Percentiles rank a stretch among this genome's conserved stretches.
Evolutionary conservation across 2,888 invertebrate genomes (phyloP).

Genomic region (Gymnocheta viridis): DNA sequence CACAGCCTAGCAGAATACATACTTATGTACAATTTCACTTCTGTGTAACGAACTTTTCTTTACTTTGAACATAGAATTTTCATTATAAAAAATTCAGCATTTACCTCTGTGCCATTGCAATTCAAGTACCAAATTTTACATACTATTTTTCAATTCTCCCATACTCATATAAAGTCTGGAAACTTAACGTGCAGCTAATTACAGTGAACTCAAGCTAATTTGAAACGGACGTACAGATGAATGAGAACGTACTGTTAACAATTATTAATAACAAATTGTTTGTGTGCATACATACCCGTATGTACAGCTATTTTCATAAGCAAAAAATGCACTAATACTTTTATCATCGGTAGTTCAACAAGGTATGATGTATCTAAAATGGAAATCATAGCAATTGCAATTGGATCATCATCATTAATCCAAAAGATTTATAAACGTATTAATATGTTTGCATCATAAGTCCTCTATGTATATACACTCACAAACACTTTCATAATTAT

Average conservation of each 20-base stretch:
- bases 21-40: too few relatives aligned
- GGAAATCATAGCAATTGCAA: slow-evolving; percentile 14
- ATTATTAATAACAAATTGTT: slow-evolving; percentile 52
- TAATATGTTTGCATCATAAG: neutral
- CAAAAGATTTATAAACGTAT: slow-evolving; percentile 13
- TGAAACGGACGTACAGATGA: slow-evolving; percentile 61
- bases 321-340: neutral
- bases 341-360: neutral
- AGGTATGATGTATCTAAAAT: too few relatives aligned
- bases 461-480: neutral
- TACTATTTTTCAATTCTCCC: neutral
- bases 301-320: slow-evolving; percentile 28
- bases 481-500: slow-evolving; percentile 2
- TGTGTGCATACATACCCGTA: slow-evolving; percentile 32
- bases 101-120: too few relatives aligned
- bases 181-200: slow-evolving; percentile 57
- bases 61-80: too few relatives aligned
- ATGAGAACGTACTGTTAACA: slow-evolving; percentile 55
- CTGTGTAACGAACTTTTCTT: too few relatives aligned
- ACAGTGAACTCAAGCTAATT: slow-evolving; percentile 46
- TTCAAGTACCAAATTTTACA: neutral
- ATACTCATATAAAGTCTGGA: slow-evolving; percentile 8
- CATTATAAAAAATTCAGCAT: too few relatives aligned
- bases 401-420: slow-evolving; percentile 57
- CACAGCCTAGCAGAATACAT: too few relatives aligned